Base-by-base conservation (phyloP, 92 coral and sea anemone genomes). In the Parazoanthus swiftii region DNA sequence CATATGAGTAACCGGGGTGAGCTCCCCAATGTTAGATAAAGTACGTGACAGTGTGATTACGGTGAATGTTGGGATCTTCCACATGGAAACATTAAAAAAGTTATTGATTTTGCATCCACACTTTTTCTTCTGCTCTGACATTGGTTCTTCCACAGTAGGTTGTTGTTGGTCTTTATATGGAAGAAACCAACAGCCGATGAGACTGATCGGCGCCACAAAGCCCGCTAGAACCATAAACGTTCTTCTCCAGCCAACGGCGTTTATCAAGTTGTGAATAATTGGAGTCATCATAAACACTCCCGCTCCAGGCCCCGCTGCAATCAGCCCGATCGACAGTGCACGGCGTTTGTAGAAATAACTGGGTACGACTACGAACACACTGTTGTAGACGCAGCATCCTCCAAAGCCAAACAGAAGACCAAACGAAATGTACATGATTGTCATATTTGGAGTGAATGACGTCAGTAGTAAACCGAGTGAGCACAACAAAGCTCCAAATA, bases 341-440 rank as follows among this genome's bases (percentile, higher is more conserved):
- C 81, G 81, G 2, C 36, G 63, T 77, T 46, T 77, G 59, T 44
- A 77, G 56, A 77, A 77, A 42, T 77, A 77, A 43, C 81, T 77
- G 81, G 81, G 81, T 38, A 77, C 81, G 35, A 77, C 81, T n/a
- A 77, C 81, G 15, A 77, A 77, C 36, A 77, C 81, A 44, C 81
- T 39, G 18, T 77, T 77, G 81, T 77, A 77, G 11, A 77, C 58
- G 36, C 81, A 77, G 20, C 81, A 77, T 9, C 16, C 29, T 35
- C 81, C 81, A 26, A 77, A 77, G 26, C 81, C 81, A 26, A 20
- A 77, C 4, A 77, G 11, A 4, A 77, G 8, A 46, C 81, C 51
- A 46, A 77, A 77, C 1, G 81, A 39, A 37, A 77, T 42, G 50
- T 77, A 77, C 81, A 77, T 77, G 81, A 77, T 43, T 5, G 81